These are phyloP conservation scores for Drosophila paulistorum DNA, from an alignment of 1,140 invertebrate species.

Conservation along the genomic window DNA sequence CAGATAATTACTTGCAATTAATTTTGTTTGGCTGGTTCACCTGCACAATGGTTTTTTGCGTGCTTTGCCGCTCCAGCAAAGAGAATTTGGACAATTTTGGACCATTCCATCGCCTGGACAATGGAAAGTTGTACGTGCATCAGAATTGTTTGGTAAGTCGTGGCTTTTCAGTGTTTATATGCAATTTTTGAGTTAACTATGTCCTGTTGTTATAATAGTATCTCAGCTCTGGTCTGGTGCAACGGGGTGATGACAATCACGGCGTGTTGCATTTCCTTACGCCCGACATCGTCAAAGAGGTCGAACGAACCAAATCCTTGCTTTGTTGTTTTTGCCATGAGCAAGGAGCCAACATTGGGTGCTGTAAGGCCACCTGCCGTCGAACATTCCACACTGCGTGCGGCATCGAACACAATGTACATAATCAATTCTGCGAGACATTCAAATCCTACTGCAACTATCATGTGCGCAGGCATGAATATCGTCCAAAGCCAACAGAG, in stretches of 20 bases:
- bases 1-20: not conserved
- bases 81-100: not conserved
- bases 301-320: slow-evolving; percentile 1
- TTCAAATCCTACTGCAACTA: slow-evolving; percentile 50
- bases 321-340: slow-evolving; percentile 37
- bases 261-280: slow-evolving; percentile 37
- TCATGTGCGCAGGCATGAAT: slow-evolving; percentile 6
- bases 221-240: slow-evolving; percentile 51
- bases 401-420: slow-evolving; percentile 21
- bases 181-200: not conserved
- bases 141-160: slow-evolving; percentile 50
- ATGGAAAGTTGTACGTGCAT: slow-evolving; percentile 31
- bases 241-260: slow-evolving; percentile 16
- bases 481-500: not conserved
- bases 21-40: not conserved
- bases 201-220: slow-evolving; percentile 33
- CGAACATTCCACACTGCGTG: slow-evolving; percentile 52
- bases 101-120: not conserved
- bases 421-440: slow-evolving; percentile 34
- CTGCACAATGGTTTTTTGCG: not conserved
- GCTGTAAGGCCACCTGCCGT: slow-evolving; percentile 25
- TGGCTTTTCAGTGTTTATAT: too few relatives aligned
- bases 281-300: slow-evolving; percentile 42
- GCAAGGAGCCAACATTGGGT: slow-evolving; percentile 48
- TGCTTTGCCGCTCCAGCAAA: slow-evolving; percentile 1